These are phyloP conservation scores for Epirrhoe alternata DNA, from an alignment of 2,888 invertebrate genomes.

Conservation along the genomic window DNA sequence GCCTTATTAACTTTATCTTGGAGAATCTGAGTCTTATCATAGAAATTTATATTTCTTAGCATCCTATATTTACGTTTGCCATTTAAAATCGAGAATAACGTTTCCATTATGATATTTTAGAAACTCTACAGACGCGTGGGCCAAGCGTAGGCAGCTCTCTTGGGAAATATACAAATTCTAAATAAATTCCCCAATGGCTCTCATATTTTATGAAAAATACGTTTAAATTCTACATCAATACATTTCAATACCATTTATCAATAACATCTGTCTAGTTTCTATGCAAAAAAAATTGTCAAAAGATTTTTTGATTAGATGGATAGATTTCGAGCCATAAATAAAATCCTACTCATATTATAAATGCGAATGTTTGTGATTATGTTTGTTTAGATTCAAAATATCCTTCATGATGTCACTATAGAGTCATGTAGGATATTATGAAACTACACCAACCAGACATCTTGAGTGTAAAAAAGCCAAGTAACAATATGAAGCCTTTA, in stretches of 20 bases:
- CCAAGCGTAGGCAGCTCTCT: constrained; percentile 10
- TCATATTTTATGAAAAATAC: background rate
- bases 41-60: background rate
- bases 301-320: no score
- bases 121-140: constrained; percentile 1
- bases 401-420: no score
- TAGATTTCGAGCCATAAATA: no score
- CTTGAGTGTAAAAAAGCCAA: background rate
- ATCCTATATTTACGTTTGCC: background rate
- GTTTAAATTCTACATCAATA: no score
- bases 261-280: no score
- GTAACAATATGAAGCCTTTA: background rate
- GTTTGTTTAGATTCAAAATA: no score
- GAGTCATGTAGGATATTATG: no score
- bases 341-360: background rate
- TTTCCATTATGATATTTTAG: constrained; percentile 13
- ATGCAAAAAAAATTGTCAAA: no score
- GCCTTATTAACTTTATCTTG: constrained; percentile 8
- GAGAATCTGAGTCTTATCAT: background rate
- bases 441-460: no score
- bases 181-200: background rate
- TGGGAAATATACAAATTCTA: no score
- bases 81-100: constrained; percentile 10
- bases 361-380: no score
- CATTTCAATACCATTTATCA: no score